Base-by-base conservation (phyloP, 2,888 invertebrate species). In the Loripinus fragilis region DNA sequence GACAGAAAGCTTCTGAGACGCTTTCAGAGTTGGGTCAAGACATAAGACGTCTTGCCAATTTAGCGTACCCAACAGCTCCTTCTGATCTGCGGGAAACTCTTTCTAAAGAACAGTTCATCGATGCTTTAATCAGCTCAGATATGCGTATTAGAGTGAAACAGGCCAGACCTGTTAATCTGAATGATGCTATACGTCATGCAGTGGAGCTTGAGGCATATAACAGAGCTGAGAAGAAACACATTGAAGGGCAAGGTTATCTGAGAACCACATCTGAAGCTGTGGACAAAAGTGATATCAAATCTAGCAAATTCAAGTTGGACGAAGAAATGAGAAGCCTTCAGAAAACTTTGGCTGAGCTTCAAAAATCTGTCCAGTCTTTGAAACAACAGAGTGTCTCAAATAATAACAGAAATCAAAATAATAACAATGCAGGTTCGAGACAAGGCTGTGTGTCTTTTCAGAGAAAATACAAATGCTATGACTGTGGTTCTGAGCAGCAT, bases 61-160 rank as follows among this genome's bases (percentile, higher is more conserved):
- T 66, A 28, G 66, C 66, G 38, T 66, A 66, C 20, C 66, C 66
- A 35, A 66, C 66, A 41, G 66, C 66, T 12, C 66, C 66, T 7
- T 33, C 35, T 35, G 66, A 66, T n/a, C n/a, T 66, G n/a, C 38
- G n/a, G n/a, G n/a, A n/a, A n/a, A n/a, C n/a, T n/a, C n/a, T n/a
- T n/a, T n/a, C n/a, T n/a, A n/a, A n/a, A n/a, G n/a, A n/a, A n/a
- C n/a, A n/a, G n/a, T n/a, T n/a, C n/a, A n/a, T n/a, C n/a, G n/a
- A n/a, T n/a, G 66, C 66, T 8, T 20, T 66, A 3, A 25, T 64
- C 3, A 64, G 64, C 35, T 64, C 64, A 25, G 64, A 64, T 20
- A 64, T 64, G 64, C 10, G 64, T 7, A 33, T 64, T 17, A 7
- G 64, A 15, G 28, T 64, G 5, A 64, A 64, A 64, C 64, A 64